Evolutionary conservation across 2,888 invertebrate genomes (phyloP).

Genomic region (Gisinianus flammeolus): DNA sequence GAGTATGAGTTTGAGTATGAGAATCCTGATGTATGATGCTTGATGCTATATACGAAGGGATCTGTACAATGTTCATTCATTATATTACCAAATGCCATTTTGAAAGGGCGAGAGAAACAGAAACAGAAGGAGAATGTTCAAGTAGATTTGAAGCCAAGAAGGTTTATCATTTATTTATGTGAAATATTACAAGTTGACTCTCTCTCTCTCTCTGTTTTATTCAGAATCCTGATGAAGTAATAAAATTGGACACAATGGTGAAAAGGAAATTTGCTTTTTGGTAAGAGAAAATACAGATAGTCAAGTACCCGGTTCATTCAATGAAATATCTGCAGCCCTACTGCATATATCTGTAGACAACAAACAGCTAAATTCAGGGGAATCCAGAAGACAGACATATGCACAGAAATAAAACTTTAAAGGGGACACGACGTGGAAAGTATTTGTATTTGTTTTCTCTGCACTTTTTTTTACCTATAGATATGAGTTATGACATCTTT

Average conservation of each 20-base stretch:
- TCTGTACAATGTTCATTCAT: background rate
- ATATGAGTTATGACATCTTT: background rate
- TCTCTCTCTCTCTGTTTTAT: background rate
- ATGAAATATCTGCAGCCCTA: no score
- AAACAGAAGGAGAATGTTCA: background rate
- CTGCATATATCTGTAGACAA: background rate
- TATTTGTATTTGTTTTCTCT: background rate
- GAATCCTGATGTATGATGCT: background rate
- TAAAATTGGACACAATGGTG: background rate
- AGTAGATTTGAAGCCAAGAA: background rate
- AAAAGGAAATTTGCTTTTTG: background rate
- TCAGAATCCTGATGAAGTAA: background rate
- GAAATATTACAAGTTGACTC: background rate
- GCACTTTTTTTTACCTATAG: background rate
- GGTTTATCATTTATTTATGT: background rate
- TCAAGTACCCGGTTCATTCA: no score
- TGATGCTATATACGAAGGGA: background rate
- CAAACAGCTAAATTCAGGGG: background rate
- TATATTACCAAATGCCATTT: background rate
- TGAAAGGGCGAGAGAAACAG: background rate
- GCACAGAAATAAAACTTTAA: background rate
- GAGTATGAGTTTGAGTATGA: no score
- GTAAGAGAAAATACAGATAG: background rate
- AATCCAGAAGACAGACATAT: background rate
- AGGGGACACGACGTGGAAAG: constrained; percentile 2